Evolutionary conservation across 2,888 invertebrate species (phyloP), one percentile per base, ranked within the genome.

Genomic region (Eristalis pertinax): DNA sequence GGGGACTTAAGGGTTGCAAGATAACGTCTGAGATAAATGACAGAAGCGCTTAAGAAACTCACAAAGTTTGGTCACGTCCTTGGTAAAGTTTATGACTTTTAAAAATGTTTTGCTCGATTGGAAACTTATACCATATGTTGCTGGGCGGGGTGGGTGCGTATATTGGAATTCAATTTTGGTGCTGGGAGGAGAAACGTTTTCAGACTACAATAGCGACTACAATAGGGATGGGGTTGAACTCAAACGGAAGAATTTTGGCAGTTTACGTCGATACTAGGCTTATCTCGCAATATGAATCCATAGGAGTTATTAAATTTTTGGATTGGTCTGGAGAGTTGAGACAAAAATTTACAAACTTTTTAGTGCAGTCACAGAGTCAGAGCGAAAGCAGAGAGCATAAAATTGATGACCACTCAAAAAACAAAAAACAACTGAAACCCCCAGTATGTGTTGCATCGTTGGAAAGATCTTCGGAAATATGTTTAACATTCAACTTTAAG

Each of bases 131-230:
- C 84, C 87, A 87, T 87, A 87, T 87, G 87, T 79, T 76, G 43
- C 76, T 60, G 41, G 22, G 63, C 10, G 13, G 43, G 41, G 19
- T 38, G 60, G 62, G 82, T 13, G 13, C 1, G 26, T 50, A 38
- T 80, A 87, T 84, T 76, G 87, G 87, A 76, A 87, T 83, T 87
- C 87, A 87, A 87, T 87, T 87, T 87, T 76, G 84, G 78, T 67
- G 75, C 84, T 73, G 76, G 29, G 73, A 87, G 72, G 79, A 79
- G 69, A 73, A 75, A 79, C 78, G 70, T 63, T 63, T 82, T 77
- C 38, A 73, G 62, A 60, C 15, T 19, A 60, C 60, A 15, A 4
- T 60, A 13, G 10, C 8, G 32, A 10, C 10, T 24, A 5, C 26
- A n/a, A n/a, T n/a, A n/a, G n/a, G 60, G 26, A 4, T 11, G 60